These are phyloP conservation scores for Myathropa florea DNA, from an alignment of 2,888 invertebrate genomes.

Conservation along the genomic window DNA sequence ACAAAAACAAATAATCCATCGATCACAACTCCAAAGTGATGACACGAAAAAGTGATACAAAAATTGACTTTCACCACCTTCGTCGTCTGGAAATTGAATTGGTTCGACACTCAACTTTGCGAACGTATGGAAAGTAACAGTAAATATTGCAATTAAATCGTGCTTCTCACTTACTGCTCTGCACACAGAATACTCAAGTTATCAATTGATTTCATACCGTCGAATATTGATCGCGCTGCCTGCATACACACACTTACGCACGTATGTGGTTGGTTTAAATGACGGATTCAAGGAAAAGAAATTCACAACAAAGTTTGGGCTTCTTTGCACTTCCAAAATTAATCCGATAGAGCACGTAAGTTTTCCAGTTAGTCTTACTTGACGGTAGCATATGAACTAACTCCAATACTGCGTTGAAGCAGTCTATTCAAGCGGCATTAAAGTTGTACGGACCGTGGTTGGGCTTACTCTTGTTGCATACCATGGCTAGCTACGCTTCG, in stretches of 20 bases:
- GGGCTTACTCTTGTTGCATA: constrained; percentile 4
- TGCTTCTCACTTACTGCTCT: neutral
- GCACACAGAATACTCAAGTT: constrained; percentile 15
- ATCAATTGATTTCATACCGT: constrained; percentile 13
- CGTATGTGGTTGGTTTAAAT: constrained; percentile 8
- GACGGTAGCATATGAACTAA: neutral
- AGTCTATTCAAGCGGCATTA: neutral
- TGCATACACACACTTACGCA: neutral
- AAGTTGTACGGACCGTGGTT: neutral
- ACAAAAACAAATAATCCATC: neutral
- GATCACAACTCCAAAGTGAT: constrained; percentile 25
- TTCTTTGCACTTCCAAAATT: neutral
- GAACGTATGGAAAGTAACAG: constrained; percentile 61
- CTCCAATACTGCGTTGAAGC: neutral
- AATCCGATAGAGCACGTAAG: neutral
- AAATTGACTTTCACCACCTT: constrained; percentile 64
- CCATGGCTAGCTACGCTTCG: neutral
- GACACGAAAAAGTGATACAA: constrained; percentile 38
- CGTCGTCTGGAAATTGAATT: constrained; percentile 24
- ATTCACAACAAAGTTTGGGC: neutral
- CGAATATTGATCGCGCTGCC: constrained; percentile 12
- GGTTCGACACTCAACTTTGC: constrained; percentile 10
- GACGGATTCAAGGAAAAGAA: constrained; percentile 5
- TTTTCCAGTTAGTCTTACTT: constrained; percentile 2
- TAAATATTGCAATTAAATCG: constrained; percentile 22